Percentiles rank a stretch among this genome's conserved stretches.
phyloP scores from a whole-genome alignment of 1,140 invertebrate genomes.

The Akabosia matsudoensis region DNA sequence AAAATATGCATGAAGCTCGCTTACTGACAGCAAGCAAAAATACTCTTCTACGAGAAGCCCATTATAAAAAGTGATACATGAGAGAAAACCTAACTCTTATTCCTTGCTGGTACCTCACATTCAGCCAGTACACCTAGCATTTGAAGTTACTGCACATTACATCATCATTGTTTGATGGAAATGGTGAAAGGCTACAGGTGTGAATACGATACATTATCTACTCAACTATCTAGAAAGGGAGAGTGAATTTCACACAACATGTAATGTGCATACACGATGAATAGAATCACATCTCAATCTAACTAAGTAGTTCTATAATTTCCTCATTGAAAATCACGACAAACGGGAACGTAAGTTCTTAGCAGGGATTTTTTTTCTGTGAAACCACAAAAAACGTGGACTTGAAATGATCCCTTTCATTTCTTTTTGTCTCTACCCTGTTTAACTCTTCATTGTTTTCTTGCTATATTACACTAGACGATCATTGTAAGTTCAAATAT shows the following conservation, averaged over 20 bases:
- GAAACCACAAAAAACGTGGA: constrained; percentile 8
- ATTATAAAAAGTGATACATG: not conserved
- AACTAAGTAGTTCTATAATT: not conserved
- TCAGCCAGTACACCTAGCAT: not conserved
- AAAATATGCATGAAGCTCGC: constrained; percentile 14
- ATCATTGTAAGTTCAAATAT: not conserved
- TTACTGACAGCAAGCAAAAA: constrained; percentile 4
- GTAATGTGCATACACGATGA: not conserved
- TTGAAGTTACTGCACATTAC: not conserved
- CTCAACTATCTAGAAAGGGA: not conserved
- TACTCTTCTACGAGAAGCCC: not conserved
- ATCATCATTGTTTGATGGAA: not conserved
- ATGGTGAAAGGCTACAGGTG: not conserved
- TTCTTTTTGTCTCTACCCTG: not conserved
- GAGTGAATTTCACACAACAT: not conserved
- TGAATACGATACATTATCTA: not conserved
- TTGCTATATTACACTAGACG: not conserved
- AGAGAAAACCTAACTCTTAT: not conserved
- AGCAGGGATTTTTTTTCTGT: not conserved
- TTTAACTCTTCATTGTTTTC: not conserved
- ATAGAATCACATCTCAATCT: not conserved
- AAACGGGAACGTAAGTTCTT: not conserved
- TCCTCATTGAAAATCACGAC: not conserved
- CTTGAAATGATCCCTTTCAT: constrained; percentile 14
- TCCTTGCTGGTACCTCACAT: not conserved